These are phyloP conservation scores for Abrostola tripartita DNA, from an alignment of 2,888 invertebrate genomes.

Conservation along the genomic window DNA sequence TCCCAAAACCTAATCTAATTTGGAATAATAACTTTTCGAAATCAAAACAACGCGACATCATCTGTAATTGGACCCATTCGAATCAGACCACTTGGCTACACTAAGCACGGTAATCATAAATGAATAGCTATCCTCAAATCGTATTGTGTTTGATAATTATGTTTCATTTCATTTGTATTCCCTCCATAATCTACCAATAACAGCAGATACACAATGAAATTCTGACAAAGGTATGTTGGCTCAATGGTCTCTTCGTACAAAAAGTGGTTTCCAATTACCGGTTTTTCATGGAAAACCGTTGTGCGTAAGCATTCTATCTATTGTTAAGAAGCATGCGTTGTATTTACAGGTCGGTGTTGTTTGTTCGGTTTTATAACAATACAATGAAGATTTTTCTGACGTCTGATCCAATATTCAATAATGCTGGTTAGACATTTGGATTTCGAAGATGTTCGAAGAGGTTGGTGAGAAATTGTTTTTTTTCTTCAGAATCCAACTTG, in stretches of 20 bases:
- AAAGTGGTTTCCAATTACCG: conserved; percentile 57
- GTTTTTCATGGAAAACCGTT: conserved; percentile 39
- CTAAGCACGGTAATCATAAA: conserved; percentile 6
- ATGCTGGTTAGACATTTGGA: background rate
- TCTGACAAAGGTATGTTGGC: conserved; percentile 40
- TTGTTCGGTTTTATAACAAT: conserved; percentile 10
- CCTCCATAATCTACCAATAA: conserved; percentile 43
- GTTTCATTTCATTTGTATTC: conserved; percentile 45
- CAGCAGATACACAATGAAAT: conserved; percentile 43
- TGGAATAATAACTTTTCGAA: too few relatives aligned
- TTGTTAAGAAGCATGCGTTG: conserved; percentile 35
- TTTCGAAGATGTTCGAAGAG: too few relatives aligned
- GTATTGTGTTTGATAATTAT: conserved; percentile 39
- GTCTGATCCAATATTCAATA: background rate
- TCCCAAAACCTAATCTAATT: too few relatives aligned
- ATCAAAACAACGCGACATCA: background rate
- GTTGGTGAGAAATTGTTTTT: too few relatives aligned
- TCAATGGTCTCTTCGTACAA: conserved; percentile 47
- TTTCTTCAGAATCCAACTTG: too few relatives aligned
- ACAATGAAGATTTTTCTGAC: background rate
- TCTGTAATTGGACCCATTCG: conserved; percentile 2
- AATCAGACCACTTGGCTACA: conserved; percentile 5
- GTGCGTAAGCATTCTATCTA: conserved; percentile 39
- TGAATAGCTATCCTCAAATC: conserved; percentile 20
- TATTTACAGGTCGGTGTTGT: conserved; percentile 25